Evolutionary conservation across 2,797 vertebrate species (phyloP).

Genomic region (Allenopithecus nigroviridis): DNA sequence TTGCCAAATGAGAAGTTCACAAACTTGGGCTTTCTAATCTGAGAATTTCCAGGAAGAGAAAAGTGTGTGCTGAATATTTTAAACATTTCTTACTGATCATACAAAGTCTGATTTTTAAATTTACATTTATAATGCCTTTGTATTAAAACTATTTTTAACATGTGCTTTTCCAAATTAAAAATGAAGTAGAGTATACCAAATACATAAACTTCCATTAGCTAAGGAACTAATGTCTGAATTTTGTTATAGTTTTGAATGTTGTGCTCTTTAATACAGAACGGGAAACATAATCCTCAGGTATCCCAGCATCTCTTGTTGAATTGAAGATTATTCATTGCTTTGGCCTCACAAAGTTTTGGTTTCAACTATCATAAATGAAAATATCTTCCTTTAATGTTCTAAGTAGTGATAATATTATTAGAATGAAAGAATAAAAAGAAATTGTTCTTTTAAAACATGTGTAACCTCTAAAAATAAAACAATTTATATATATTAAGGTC

Average conservation of each 20-base stretch:
- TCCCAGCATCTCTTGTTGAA: not conserved
- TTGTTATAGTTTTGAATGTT: slow-evolving; percentile 20
- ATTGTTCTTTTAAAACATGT: slow-evolving; percentile 25
- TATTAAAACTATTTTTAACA: slow-evolving; percentile 60
- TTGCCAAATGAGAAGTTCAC: slow-evolving; percentile 1
- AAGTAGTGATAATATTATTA: slow-evolving; percentile 12
- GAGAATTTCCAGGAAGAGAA: slow-evolving; percentile 25
- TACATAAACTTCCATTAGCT: not conserved
- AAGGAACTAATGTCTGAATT: not conserved
- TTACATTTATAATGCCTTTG: slow-evolving; percentile 37
- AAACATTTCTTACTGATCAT: not conserved
- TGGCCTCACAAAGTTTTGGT: not conserved
- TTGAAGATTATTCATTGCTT: not conserved
- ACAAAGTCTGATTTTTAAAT: slow-evolving; percentile 30
- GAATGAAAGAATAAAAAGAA: not conserved
- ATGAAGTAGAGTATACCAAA: slow-evolving; percentile 4
- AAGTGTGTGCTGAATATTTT: not conserved
- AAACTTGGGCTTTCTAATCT: slow-evolving; percentile 19
- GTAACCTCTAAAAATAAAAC: slow-evolving; percentile 54
- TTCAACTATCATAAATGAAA: slow-evolving; percentile 2
- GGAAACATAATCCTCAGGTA: not conserved
- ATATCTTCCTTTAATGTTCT: slow-evolving; percentile 19
- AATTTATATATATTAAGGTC: not conserved
- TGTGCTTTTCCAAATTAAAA: slow-evolving; percentile 58
- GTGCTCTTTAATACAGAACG: not conserved